Evolutionary conservation across 2,888 invertebrate genomes (phyloP), one percentile per base, ranked within the genome.

Genomic region (Platycheirus albimanus): DNA sequence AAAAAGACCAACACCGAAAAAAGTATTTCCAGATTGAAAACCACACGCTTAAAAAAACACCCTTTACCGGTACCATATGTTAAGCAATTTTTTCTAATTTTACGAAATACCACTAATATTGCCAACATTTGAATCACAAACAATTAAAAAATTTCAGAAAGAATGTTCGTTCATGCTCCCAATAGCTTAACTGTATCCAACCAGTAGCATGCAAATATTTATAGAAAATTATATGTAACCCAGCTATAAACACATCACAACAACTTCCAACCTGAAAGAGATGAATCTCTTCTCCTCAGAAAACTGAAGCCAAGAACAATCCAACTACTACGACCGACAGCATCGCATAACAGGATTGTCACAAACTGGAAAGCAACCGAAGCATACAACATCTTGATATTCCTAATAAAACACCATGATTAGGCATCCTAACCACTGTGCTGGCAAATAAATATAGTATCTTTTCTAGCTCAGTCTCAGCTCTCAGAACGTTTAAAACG

Each of bases 361-460:
- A 77, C 76, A 81, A 77, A 81, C 81, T 76, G 76, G 71, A 81
- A 61, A 56, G 45, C 28, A 28, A 61, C 58, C 45, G 28, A 45
- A 51, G 56, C 28, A 28, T 17, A 30, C 70, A 66, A 58, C 17
- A 66, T 76, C 76, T 76, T 71, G 76, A 76, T 81, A 72, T 77
- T 63, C 71, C 61, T 49, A 81, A 76, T 81, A 77, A 71, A 76
- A 81, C 76, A 81, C 76, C 66, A 71, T 71, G 71, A 81, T 81
- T 71, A 71, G 51, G 45, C 58, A 51, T 64, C 33, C 30, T 43
- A 41, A 41, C 70, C 45, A 67, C 81, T 67, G 33, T 28, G 41
- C 63, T 45, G 56, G 41, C 36, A 58, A 58, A 63, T 72, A 64
- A 58, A 78, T 52, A 61, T 6, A 28, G 36, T 49, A 49, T 77